Evolutionary conservation across 1,140 invertebrate species (phyloP).

Genomic region (Zaprionus inermis): DNA sequence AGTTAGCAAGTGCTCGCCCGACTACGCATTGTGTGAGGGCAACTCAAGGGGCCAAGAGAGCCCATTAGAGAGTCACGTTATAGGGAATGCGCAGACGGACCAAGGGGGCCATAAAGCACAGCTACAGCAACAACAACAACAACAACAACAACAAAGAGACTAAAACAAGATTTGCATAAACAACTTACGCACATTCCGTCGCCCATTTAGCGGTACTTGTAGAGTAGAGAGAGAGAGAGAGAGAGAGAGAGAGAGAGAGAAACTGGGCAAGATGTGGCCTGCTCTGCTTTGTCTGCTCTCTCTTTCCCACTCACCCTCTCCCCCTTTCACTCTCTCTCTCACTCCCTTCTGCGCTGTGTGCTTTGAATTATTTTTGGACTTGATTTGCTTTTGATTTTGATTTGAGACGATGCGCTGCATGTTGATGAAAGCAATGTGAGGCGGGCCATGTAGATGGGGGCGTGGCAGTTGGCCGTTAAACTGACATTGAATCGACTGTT

Average conservation of each 20-base stretch:
- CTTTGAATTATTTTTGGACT: conserved; percentile 43
- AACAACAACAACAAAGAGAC: conserved; percentile 27
- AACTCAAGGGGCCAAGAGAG: conserved; percentile 30
- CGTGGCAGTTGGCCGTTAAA: conserved; percentile 33
- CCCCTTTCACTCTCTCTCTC: conserved; percentile 8
- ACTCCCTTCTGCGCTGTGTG: not conserved
- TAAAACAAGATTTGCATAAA: conserved; percentile 78
- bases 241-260: not conserved
- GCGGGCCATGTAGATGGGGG: not conserved
- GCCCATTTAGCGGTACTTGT: conserved; percentile 71
- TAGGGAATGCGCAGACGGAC: conserved; percentile 52
- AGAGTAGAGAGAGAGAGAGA: conserved; percentile 8
- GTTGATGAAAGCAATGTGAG: conserved; percentile 50
- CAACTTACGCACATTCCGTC: conserved; percentile 70
- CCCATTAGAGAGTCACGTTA: conserved; percentile 74
- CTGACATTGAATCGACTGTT: conserved; percentile 82
- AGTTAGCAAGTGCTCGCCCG: conserved; percentile 59
- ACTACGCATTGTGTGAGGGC: not conserved
- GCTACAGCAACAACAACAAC: conserved; percentile 30
- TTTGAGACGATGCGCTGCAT: conserved; percentile 62
- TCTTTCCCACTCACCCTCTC: too few relatives aligned
- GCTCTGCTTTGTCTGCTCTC: conserved; percentile 8
- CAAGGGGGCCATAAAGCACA: conserved; percentile 42
- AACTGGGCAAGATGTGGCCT: conserved; percentile 29
- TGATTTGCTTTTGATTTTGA: conserved; percentile 72